A percentile compares a stretch with the other conserved stretches of the same genome.
phyloP scores from a whole-genome alignment of 2,888 invertebrate species.

The Ornithoptera alexandrae region DNA sequence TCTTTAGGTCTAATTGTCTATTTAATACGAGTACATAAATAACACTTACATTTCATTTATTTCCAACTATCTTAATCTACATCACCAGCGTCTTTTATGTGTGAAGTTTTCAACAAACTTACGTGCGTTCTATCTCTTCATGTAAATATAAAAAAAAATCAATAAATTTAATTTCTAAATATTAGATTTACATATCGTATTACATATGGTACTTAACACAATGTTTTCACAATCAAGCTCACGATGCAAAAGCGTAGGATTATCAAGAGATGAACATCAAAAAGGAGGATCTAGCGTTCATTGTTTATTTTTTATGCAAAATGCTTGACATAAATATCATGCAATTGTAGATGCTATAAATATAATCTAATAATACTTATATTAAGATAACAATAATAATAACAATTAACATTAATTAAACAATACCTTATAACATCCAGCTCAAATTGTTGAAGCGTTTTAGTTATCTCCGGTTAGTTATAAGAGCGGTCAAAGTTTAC shows the following conservation, averaged over 20 bases:
- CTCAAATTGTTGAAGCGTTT: neutral
- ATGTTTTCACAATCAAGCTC: neutral
- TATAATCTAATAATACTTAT: neutral
- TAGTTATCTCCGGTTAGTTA: neutral
- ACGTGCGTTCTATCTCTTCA: no score
- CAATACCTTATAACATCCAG: neutral
- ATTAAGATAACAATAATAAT: neutral
- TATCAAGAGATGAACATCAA: neutral
- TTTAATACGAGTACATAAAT: no score
- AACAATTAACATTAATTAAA: neutral
- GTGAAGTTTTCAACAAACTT: no score
- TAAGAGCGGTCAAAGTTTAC: constrained; percentile 38
- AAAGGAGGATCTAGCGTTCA: neutral
- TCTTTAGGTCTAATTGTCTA: no score
- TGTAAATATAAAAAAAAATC: no score
- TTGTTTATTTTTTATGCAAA: neutral
- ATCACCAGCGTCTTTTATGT: no score
- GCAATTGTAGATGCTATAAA: neutral
- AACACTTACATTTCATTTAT: no score
- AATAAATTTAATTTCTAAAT: no score
- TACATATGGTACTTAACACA: neutral
- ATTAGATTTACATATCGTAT: neutral
- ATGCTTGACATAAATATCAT: no score
- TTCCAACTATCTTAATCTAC: no score
- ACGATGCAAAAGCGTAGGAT: neutral